Conservation (phyloP, 2,113 vertebrate species). For the Eonycteris spelaea region DNA sequence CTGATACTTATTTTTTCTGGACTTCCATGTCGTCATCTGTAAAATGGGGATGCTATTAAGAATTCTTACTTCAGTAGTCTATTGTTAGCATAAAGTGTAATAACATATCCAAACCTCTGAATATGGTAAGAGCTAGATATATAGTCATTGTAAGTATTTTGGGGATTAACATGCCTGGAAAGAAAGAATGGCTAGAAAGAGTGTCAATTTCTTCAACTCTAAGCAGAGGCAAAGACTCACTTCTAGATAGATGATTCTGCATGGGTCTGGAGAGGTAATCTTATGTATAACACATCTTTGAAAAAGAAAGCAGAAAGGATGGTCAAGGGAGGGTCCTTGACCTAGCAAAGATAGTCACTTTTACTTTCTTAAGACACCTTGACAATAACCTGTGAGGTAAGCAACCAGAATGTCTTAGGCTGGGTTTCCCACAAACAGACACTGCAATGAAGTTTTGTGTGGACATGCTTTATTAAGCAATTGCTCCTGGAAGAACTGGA, state of each 20-base stretch:
- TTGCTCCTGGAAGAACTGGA: too few relatives aligned
- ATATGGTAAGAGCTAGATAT: not conserved
- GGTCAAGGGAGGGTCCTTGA: not conserved
- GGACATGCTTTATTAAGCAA: too few relatives aligned
- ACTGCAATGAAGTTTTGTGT: too few relatives aligned
- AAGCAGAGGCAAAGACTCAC: not conserved
- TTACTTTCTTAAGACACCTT: not conserved
- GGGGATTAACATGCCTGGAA: not conserved
- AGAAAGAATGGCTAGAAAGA: not conserved
- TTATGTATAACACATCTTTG: not conserved
- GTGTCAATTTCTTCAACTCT: not conserved
- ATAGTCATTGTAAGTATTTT: not conserved
- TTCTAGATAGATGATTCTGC: not conserved
- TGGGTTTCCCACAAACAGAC: too few relatives aligned
- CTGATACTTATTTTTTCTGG: not conserved
- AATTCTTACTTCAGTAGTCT: not conserved
- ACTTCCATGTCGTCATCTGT: not conserved
- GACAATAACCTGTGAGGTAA: too few relatives aligned
- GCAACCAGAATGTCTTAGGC: too few relatives aligned
- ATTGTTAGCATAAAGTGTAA: not conserved
- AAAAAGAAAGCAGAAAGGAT: not conserved
- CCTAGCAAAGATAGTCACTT: not conserved
- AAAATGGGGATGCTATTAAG: not conserved
- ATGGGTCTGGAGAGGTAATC: not conserved
- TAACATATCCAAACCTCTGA: not conserved